Evolutionary conservation across 2,888 invertebrate genomes (phyloP).

Genomic region (Campoplex nolae): DNA sequence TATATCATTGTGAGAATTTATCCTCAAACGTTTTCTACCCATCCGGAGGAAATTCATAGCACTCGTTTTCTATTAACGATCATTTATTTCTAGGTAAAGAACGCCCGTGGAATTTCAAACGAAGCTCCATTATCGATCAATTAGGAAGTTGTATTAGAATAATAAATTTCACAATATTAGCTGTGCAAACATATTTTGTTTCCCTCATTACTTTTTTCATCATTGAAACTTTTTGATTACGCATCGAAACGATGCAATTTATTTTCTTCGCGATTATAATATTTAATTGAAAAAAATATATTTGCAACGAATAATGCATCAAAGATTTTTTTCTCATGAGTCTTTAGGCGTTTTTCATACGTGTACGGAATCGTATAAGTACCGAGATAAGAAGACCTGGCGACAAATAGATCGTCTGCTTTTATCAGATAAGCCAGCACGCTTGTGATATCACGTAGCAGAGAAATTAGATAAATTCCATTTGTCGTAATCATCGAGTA

Average conservation of each 20-base stretch:
- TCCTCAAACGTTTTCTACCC: background rate
- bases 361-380: conserved; percentile 8
- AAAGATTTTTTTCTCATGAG: background rate
- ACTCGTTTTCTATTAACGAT: background rate
- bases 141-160: background rate
- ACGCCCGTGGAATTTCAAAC: conserved; percentile 10
- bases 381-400: conserved; percentile 53
- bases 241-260: background rate
- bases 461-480: conserved; percentile 64
- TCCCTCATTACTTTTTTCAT: background rate
- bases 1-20: conserved; percentile 52
- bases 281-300: background rate
- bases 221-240: background rate
- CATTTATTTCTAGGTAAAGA: conserved; percentile 11
- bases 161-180: background rate
- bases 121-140: conserved; percentile 18
- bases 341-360: conserved; percentile 3
- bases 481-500: conserved; percentile 58
- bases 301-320: background rate
- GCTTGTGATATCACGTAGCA: conserved; percentile 54
- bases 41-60: conserved; percentile 20
- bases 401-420: conserved; percentile 51
- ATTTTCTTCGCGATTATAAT: background rate
- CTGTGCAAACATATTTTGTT: background rate
- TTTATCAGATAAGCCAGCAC: conserved; percentile 64